phyloP scores from a whole-genome alignment of 2,888 invertebrate species.

The Bibio marci region DNA sequence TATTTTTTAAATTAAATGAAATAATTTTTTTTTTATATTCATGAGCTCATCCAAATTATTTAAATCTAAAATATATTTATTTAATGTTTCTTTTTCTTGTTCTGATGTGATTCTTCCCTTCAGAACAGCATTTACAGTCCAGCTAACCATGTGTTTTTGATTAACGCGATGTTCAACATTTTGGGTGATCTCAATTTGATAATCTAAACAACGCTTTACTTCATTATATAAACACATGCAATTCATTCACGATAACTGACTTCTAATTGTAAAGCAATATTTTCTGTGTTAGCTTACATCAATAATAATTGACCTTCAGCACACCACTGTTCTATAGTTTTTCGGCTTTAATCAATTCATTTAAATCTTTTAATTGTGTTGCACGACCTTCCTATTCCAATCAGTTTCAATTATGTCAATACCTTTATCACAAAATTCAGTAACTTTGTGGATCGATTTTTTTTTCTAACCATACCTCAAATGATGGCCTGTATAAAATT shows the following conservation, averaged over 20 bases:
- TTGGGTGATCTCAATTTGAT: conserved; percentile 76
- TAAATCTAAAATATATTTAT: conserved; percentile 78
- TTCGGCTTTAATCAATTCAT: conserved; percentile 43
- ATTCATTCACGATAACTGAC: conserved; percentile 58
- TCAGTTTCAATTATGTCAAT: conserved; percentile 45
- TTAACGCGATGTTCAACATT: conserved; percentile 66
- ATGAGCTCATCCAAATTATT: conserved; percentile 47
- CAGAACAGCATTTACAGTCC: conserved; percentile 71
- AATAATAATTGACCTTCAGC: conserved; percentile 62
- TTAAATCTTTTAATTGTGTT: conserved; percentile 31
- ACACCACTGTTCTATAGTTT: conserved; percentile 62
- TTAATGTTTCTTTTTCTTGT: conserved; percentile 79
- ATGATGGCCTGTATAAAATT: conserved; percentile 63
- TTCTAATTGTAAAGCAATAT: conserved; percentile 83
- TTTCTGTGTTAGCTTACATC: conserved; percentile 77
- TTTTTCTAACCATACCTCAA: conserved; percentile 45
- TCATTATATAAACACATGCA: conserved; percentile 36
- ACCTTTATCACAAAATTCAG: conserved; percentile 50
- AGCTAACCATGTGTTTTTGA: conserved; percentile 88
- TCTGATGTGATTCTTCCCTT: conserved; percentile 85
- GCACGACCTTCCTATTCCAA: conserved; percentile 41
- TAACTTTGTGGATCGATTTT: conserved; percentile 58
- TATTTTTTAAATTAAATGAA: too few species aligned
- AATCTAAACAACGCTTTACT: conserved; percentile 80
- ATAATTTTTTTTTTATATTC: too few species aligned